These are phyloP conservation scores for Drosophila ezoana DNA, from an alignment of 2,888 invertebrate species.

Conservation along the genomic window DNA sequence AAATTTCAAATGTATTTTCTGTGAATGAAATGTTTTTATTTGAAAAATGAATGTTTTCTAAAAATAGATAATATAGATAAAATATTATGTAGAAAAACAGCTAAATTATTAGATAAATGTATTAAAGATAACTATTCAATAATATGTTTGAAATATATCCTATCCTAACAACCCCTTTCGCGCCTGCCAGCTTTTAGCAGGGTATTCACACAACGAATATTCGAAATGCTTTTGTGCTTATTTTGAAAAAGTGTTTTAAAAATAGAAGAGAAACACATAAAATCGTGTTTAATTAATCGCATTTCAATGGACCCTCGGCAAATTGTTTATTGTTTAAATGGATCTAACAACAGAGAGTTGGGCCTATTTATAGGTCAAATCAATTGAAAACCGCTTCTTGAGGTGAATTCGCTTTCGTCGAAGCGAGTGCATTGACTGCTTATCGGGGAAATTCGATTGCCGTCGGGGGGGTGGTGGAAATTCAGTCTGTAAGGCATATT, in stretches of 20 bases:
- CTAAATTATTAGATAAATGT: no score
- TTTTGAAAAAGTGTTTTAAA: conserved; percentile 29
- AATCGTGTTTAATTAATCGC: conserved; percentile 44
- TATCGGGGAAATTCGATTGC: conserved; percentile 29
- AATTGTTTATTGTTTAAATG: conserved; percentile 49
- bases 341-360: conserved; percentile 9
- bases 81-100: no score
- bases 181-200: neutral
- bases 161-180: no score
- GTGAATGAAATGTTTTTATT: no score
- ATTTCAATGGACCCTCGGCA: conserved; percentile 32
- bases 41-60: no score
- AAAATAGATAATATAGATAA: no score
- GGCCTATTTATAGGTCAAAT: conserved; percentile 41
- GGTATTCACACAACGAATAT: conserved; percentile 4
- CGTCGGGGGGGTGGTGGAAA: neutral
- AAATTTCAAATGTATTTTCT: no score
- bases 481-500: no score
- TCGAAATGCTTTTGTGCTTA: conserved; percentile 8
- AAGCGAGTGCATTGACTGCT: conserved; percentile 65
- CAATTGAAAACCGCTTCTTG: conserved; percentile 28
- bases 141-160: no score
- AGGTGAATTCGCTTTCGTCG: conserved; percentile 41
- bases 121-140: no score
- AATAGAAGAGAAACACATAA: conserved; percentile 33